phyloP scores from a whole-genome alignment of 2,113 vertebrate species.

The Gila orcuttii region DNA sequence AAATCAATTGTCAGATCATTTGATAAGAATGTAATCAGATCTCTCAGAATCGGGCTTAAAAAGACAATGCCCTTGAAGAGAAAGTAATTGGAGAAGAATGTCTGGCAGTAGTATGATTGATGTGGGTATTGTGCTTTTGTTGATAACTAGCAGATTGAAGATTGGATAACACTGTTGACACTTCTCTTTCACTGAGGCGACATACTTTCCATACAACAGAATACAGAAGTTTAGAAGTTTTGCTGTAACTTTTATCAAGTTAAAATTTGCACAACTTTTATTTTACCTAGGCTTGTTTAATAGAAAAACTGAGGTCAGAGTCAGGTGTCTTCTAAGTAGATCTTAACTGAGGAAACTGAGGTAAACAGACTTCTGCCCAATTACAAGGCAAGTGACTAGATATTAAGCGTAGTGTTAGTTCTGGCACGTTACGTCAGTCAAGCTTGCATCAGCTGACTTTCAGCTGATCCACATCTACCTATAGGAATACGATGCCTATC shows the following conservation, averaged over 20 bases:
- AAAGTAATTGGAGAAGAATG: constrained; percentile 20
- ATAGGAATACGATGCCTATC: too few species aligned
- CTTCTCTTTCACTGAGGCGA: constrained; percentile 27
- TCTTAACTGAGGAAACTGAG: background rate
- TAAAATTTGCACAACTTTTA: background rate
- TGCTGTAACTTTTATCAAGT: constrained; percentile 3
- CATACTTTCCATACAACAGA: constrained; percentile 4
- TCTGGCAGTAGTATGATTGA: constrained; percentile 37
- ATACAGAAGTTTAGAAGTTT: background rate
- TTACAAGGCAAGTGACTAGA: background rate
- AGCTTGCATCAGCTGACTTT: too few species aligned
- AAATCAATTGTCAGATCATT: constrained; percentile 46
- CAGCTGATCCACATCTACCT: too few species aligned
- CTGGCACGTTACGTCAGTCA: too few species aligned
- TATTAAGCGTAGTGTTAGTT: too few species aligned
- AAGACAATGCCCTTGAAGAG: constrained; percentile 51
- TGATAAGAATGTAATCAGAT: constrained; percentile 54
- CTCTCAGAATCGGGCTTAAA: constrained; percentile 36
- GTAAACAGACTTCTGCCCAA: constrained; percentile 20
- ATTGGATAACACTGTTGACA: constrained; percentile 26
- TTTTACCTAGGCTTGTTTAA: background rate
- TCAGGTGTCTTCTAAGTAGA: background rate
- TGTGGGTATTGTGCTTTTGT: constrained; percentile 23
- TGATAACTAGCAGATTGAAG: constrained; percentile 40
- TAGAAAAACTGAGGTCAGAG: background rate